Base-by-base conservation (phyloP, 2,113 vertebrate genomes). In the Stigmatopora argus region DNA sequence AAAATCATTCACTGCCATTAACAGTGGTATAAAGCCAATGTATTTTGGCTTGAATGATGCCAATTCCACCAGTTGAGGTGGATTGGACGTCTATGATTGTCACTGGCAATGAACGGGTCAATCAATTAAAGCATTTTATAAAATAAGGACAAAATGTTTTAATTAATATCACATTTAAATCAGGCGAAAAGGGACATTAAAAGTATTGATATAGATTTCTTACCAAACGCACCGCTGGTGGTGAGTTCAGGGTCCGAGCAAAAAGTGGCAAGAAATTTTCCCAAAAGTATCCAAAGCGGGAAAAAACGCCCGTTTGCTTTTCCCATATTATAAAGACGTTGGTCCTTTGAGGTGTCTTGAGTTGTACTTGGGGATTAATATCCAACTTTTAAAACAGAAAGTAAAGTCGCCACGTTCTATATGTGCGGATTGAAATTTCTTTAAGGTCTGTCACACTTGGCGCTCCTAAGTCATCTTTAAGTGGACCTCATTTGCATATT, bases 271-370 rank as follows among this genome's bases (percentile, higher is more conserved):
- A 71, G 78, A 58, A 87, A 67, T 55, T 82, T 84, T 26, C 71
- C 74, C 70, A 86, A 87, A 83, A 75, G 80, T 78, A 92, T 91
- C 90, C 90, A 92, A 78, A 85, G 62, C 44, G 86, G 65, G 26
- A 87, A 75, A 79, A 90, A 74, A 59, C 7, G 21, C 5, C 76
- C 68, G 31, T 74, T 85, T 83, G 78, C 69, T 64, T 78, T 87
- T 71, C 87, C 90, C 91, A 92, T 92, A 73, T 87, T 90, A 82
- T 70, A 82, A 19, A 18, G 17, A 41, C 67, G 46, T 64, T 65
- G 31, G 44, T 65, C 67, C 41, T 62, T 4, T 23, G 18, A 17
- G 49, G n/a, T 35, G 41, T 71, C 60, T 52, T 47, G 45, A 58
- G 67, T 34, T 19, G 48, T 12, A 48, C 55, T 23, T 35, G 12